A percentile compares a stretch with the other conserved stretches of the same genome.
Evolutionary conservation across 2,888 invertebrate genomes (phyloP).

Genomic region (Lydus trimaculatus): DNA sequence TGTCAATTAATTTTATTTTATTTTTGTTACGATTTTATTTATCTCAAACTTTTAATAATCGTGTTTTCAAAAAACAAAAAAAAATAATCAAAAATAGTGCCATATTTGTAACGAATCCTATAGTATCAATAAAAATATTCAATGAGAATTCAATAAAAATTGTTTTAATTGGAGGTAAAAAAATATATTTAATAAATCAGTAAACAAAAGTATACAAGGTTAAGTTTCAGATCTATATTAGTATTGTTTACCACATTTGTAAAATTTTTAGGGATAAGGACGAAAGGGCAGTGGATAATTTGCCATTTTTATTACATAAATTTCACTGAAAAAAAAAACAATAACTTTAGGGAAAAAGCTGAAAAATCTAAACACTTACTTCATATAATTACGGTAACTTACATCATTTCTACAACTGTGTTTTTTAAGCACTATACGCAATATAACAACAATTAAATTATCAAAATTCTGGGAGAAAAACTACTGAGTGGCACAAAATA

Average conservation of each 20-base stretch:
- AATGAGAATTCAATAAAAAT: neutral
- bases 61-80: neutral
- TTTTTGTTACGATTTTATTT: neutral
- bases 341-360: neutral
- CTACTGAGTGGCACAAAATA: neutral
- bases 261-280: conserved; percentile 21
- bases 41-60: neutral
- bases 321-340: neutral
- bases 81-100: conserved; percentile 10
- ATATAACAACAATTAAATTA: conserved; percentile 7
- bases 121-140: neutral
- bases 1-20: conserved; percentile 7
- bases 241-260: conserved; percentile 4
- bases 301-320: conserved; percentile 11
- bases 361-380: neutral
- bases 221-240: neutral
- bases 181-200: conserved; percentile 31
- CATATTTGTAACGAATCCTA: conserved; percentile 19
- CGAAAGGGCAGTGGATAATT: conserved; percentile 29
- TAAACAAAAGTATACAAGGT: conserved; percentile 23
- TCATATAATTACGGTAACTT: conserved; percentile 12
- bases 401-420: neutral
- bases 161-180: conserved; percentile 22
- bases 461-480: neutral
- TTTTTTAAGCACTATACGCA: conserved; percentile 13